Conservation (phyloP, 1,140 invertebrate species). For the Nephotettix cincticeps region DNA sequence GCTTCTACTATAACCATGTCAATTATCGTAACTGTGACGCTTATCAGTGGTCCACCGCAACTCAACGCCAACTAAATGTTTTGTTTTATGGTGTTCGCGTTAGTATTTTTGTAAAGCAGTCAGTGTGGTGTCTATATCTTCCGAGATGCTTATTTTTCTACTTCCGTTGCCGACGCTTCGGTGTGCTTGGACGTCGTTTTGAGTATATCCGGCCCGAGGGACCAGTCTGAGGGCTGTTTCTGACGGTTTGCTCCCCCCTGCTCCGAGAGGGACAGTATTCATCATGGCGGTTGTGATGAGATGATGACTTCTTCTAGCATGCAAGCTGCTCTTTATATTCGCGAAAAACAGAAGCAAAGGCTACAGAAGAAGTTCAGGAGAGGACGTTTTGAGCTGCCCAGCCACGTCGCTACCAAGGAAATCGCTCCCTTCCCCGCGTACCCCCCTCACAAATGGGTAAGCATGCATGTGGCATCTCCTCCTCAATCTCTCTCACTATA, state of each 20-base stretch:
- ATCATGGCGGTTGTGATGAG: conserved; percentile 8
- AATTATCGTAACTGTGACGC: conserved; percentile 7
- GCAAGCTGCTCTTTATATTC: conserved; percentile 87
- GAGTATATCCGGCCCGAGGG: not conserved
- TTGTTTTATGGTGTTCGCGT: not conserved
- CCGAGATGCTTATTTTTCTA: not conserved
- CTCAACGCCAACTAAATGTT: not conserved
- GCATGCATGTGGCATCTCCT: conserved; percentile 40
- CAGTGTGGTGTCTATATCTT: conserved; percentile 12
- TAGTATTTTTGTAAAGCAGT: not conserved
- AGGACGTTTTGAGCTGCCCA: conserved; percentile 73
- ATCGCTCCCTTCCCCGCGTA: conserved; percentile 82
- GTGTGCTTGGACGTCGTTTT: not conserved
- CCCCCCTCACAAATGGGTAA: conserved; percentile 75
- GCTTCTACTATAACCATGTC: conserved; percentile 1
- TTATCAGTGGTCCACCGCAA: not conserved
- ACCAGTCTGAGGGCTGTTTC: too few relatives aligned
- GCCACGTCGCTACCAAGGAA: conserved; percentile 79
- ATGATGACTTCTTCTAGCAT: conserved; percentile 49
- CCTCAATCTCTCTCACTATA: conserved; percentile 3
- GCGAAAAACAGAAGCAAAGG: conserved; percentile 78
- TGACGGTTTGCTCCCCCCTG: too few relatives aligned
- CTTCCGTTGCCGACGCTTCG: conserved; percentile 13
- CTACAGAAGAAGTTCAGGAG: conserved; percentile 69
- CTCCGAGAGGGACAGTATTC: too few relatives aligned